These are phyloP conservation scores for Tenodera sinensis DNA, from an alignment of 2,888 invertebrate species.

Conservation along the genomic window DNA sequence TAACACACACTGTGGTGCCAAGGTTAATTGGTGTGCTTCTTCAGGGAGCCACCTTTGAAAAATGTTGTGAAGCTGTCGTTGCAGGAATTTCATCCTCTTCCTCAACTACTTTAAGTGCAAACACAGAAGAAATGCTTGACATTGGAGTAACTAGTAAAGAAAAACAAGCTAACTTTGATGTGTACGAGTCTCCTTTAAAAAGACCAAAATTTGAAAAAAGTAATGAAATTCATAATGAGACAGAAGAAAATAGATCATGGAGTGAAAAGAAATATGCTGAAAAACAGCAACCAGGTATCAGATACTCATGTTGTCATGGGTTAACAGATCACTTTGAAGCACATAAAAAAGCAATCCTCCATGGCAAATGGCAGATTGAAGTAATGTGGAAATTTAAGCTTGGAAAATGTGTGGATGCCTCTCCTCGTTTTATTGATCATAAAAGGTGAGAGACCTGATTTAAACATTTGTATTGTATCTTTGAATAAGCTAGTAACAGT, in stretches of 20 bases:
- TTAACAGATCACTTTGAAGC: background rate
- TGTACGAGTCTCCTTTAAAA: background rate
- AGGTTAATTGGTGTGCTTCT: conserved; percentile 20
- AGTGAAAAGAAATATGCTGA: background rate
- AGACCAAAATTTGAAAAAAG: background rate
- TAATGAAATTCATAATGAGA: background rate
- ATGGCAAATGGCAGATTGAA: background rate
- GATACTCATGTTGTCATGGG: conserved; percentile 10
- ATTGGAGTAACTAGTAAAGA: background rate
- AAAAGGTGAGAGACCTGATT: conserved; percentile 45
- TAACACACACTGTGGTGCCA: conserved; percentile 11
- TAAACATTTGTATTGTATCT: too few species aligned
- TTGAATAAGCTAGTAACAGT: too few species aligned
- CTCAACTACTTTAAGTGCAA: background rate
- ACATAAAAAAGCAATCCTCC: background rate
- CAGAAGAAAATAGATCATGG: background rate
- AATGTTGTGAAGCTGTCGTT: background rate
- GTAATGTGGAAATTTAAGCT: conserved; percentile 58
- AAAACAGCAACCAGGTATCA: background rate
- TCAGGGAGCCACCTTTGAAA: conserved; percentile 13
- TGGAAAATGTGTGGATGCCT: conserved; percentile 79
- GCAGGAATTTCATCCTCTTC: background rate
- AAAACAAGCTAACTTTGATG: background rate
- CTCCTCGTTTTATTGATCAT: conserved; percentile 56
- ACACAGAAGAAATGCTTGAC: background rate